Evolutionary conservation across 2,888 invertebrate species (phyloP), one percentile per base, ranked within the genome.

Genomic region (Dugesia japonica): DNA sequence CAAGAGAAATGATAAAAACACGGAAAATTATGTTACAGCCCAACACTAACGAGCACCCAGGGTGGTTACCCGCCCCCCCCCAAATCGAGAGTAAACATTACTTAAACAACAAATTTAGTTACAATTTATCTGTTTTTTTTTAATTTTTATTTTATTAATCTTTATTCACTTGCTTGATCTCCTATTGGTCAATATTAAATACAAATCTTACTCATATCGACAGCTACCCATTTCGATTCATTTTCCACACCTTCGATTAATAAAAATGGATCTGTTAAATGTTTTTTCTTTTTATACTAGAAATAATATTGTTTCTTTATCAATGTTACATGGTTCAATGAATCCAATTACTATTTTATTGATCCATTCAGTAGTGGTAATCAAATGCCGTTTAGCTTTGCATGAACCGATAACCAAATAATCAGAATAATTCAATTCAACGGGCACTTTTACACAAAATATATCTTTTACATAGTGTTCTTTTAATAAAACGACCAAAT

Each of bases 311-410:
- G n/a, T n/a, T n/a, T n/a, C n/a, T n/a, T n/a, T n/a, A n/a, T n/a
- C n/a, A n/a, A n/a, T n/a, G n/a, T n/a, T n/a, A n/a, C n/a, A n/a
- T n/a, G n/a, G n/a, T n/a, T n/a, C n/a, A n/a, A n/a, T n/a, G n/a
- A n/a, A n/a, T n/a, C n/a, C n/a, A n/a, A n/a, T 56, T 56, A 56
- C 56, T n/a, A 56, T 56, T n/a, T 56, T 56, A 23, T 56, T 56
- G 1, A 56, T 1, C 4, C 4, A 4, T 56, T 56, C 56, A n/a
- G 17, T n/a, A 1, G 56, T 56, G 1, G 56, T 20, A n/a, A 13
- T 4, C 17, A 56, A 56, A 56, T 56, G 56, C 17, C n/a, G 4
- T 56, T 56, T 56, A 9, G 23, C 23, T 23, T 56, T 56, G 23
- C 56, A 56, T 23, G 56, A 13, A 23, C 56, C 56, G n/a, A 56